Percentiles rank a stretch among this genome's conserved stretches.
These are phyloP conservation scores for Drosophila koepferae DNA, from an alignment of 2,888 invertebrate genomes.

Conservation along the genomic window DNA sequence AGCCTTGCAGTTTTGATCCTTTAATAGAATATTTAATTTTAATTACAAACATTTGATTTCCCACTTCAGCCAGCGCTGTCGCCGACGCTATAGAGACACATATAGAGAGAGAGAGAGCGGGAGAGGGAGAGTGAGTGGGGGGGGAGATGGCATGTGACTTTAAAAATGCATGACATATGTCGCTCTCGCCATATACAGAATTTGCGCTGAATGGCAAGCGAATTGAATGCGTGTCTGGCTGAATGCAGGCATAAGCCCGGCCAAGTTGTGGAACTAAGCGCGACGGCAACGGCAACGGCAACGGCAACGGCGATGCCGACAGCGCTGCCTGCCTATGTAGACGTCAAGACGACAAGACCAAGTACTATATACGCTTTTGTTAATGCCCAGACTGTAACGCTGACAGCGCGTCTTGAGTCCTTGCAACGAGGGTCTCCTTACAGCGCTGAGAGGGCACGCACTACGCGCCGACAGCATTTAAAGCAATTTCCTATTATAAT, in stretches of 20 bases:
- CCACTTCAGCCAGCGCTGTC: constrained; percentile 71
- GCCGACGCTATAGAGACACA: constrained; percentile 11
- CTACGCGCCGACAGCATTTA: constrained; percentile 6
- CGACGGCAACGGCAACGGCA: constrained; percentile 13
- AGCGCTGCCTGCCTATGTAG: constrained; percentile 2
- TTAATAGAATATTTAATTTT: constrained; percentile 80
- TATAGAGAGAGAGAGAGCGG: too few relatives aligned
- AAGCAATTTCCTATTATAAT: constrained; percentile 6
- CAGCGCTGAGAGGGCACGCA: constrained; percentile 4
- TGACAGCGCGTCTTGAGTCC: constrained; percentile 26
- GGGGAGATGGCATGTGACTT: constrained; percentile 18
- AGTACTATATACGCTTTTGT: constrained; percentile 24
- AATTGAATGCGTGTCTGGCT: constrained; percentile 67
- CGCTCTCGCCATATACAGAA: constrained; percentile 16
- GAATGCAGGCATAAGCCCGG: constrained; percentile 65
- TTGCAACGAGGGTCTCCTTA: constrained; percentile 11
- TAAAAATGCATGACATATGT: constrained; percentile 73
- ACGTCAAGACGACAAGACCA: constrained; percentile 25
- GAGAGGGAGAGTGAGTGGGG: not conserved
- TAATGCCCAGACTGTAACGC: constrained; percentile 28
- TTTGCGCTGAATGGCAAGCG: constrained; percentile 60
- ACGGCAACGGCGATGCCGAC: constrained; percentile 22
- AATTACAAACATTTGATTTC: constrained; percentile 81
- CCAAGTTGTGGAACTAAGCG: constrained; percentile 50
- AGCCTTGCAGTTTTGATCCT: constrained; percentile 79